phyloP scores from a whole-genome alignment of 2,797 vertebrate species.

The Anolis apletophallus region DNA sequence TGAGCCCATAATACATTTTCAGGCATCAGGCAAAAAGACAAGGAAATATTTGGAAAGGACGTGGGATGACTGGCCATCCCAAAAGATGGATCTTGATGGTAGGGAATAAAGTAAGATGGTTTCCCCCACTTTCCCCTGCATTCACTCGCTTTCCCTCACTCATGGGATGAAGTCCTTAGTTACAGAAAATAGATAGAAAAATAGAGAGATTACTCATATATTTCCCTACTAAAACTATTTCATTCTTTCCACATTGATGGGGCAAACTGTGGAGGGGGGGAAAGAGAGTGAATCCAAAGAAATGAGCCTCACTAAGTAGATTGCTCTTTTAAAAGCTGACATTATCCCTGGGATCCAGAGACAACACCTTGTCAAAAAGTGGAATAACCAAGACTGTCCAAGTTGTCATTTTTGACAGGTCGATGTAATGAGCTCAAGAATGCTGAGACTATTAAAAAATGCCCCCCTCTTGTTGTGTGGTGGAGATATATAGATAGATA shows the following conservation, averaged over 20 bases:
- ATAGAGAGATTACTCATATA: background rate
- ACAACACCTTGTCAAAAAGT: conserved; percentile 79
- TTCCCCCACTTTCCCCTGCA: no score
- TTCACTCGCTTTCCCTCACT: no score
- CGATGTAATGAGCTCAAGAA: conserved; percentile 80
- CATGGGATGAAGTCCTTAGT: no score
- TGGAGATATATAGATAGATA: conserved; percentile 72
- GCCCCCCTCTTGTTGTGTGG: conserved; percentile 70
- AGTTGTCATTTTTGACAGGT: conserved; percentile 84
- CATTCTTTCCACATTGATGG: conserved; percentile 56
- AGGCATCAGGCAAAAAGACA: no score
- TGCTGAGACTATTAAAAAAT: conserved; percentile 75
- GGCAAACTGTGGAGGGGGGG: conserved; percentile 55
- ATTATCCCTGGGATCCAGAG: conserved; percentile 77
- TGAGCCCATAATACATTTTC: no score
- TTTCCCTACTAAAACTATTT: conserved; percentile 54
- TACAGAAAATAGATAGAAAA: background rate
- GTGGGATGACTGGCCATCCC: no score
- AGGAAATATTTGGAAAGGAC: no score
- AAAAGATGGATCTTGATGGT: no score
- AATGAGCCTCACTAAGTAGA: conserved; percentile 76
- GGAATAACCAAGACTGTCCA: conserved; percentile 78
- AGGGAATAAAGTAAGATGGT: no score
- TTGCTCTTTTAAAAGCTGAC: conserved; percentile 78
- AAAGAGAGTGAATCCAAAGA: conserved; percentile 66